Conservation (phyloP, 2,888 invertebrate genomes). For the Rhagophthalmus giganteus region DNA sequence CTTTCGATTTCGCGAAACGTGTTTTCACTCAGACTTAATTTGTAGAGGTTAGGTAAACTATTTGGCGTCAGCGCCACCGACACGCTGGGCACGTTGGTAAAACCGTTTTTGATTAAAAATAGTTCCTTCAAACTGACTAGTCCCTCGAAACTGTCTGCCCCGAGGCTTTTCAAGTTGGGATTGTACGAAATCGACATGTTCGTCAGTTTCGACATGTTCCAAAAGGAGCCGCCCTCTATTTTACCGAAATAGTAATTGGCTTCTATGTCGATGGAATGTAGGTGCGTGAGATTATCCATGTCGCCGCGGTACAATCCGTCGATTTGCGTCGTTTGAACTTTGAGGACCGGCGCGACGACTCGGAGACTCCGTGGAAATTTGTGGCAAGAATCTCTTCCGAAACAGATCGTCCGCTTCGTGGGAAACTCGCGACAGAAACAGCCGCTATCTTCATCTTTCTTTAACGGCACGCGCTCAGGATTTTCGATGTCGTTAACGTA, state of each 20-base stretch:
- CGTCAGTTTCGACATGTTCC: conserved; percentile 55
- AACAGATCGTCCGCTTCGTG: conserved; percentile 56
- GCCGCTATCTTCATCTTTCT: conserved; percentile 43
- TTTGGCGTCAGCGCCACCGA: conserved; percentile 55
- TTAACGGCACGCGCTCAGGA: not conserved
- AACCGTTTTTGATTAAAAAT: conserved; percentile 61
- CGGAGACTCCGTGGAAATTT: conserved; percentile 58
- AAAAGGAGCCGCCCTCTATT: conserved; percentile 59
- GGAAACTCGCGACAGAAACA: conserved; percentile 59
- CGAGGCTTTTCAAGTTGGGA: conserved; percentile 55
- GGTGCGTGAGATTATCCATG: conserved; percentile 50
- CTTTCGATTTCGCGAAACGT: conserved; percentile 55
- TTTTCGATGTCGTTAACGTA: conserved; percentile 2
- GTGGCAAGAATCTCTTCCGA: conserved; percentile 59
- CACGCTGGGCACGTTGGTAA: conserved; percentile 55
- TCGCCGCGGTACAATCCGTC: conserved; percentile 54
- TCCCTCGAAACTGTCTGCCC: conserved; percentile 58
- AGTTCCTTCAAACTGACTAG: conserved; percentile 58
- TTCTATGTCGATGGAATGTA: conserved; percentile 59
- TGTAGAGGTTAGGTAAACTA: conserved; percentile 56
- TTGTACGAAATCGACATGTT: conserved; percentile 63
- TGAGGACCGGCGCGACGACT: conserved; percentile 52
- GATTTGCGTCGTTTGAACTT: conserved; percentile 60
- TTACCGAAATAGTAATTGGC: conserved; percentile 59
- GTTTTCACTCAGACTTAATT: conserved; percentile 61